These are phyloP conservation scores for Cetoscarus ocellatus DNA, from an alignment of 2,797 vertebrate genomes.

Conservation along the genomic window DNA sequence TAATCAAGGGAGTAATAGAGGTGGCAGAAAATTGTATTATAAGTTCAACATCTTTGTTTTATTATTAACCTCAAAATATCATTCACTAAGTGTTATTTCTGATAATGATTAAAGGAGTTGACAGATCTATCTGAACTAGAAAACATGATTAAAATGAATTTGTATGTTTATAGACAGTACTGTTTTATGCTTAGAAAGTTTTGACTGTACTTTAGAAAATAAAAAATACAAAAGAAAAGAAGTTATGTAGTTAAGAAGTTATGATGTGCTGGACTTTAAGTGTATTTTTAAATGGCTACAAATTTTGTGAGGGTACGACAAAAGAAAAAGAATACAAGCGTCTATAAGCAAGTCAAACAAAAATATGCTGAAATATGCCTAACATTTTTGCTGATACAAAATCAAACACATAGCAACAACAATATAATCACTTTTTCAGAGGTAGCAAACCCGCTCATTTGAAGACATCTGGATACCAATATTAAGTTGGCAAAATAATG, in stretches of 20 bases:
- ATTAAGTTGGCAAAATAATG: not conserved
- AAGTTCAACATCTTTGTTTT: not conserved
- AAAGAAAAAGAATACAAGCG: not conserved
- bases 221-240: too few relatives aligned
- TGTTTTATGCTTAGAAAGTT: too few relatives aligned
- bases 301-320: too few relatives aligned
- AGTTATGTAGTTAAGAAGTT: too few relatives aligned
- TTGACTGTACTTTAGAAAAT: too few relatives aligned
- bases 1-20: not conserved
- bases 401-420: not conserved
- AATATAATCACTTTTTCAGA: not conserved
- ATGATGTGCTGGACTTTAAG: too few relatives aligned
- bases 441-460: not conserved
- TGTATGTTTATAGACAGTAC: too few relatives aligned
- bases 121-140: too few relatives aligned
- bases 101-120: not conserved
- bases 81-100: not conserved
- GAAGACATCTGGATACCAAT: fast-evolving
- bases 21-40: not conserved
- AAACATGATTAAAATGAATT: too few relatives aligned
- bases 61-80: not conserved
- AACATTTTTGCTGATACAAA: not conserved
- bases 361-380: too few relatives aligned
- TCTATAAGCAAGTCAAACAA: too few relatives aligned
- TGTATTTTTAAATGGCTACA: too few relatives aligned